Percentiles rank a stretch among this genome's conserved stretches.
These are phyloP conservation scores for Dryocosmus kuriphilus DNA, from an alignment of 2,888 invertebrate species.

Conservation along the genomic window DNA sequence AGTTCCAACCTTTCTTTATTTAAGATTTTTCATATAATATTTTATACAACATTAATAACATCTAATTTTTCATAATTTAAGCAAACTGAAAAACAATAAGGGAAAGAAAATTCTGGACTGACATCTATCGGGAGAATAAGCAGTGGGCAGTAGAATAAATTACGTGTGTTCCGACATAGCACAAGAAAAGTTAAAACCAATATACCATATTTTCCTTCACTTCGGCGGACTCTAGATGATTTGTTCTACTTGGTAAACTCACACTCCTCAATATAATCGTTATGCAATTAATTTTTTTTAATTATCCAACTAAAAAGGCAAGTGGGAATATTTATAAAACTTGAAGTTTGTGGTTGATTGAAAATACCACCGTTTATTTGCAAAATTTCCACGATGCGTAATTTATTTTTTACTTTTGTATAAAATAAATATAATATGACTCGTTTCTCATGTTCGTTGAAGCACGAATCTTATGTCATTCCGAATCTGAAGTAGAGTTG, in stretches of 20 bases:
- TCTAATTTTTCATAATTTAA: too few species aligned
- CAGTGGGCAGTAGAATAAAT: constrained; percentile 30
- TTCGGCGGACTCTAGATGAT: constrained; percentile 11
- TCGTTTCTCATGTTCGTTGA: background rate
- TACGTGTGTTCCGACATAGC: constrained; percentile 20
- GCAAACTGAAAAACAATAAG: background rate
- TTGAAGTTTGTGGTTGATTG: too few species aligned
- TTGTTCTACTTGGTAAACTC: constrained; percentile 16
- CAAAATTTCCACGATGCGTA: too few species aligned
- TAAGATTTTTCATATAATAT: too few species aligned
- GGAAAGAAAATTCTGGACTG: background rate
- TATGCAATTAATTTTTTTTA: too few species aligned
- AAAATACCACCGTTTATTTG: too few species aligned
- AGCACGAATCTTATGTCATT: constrained; percentile 16
- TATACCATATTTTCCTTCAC: background rate
- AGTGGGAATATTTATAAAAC: too few species aligned
- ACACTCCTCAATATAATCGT: background rate
- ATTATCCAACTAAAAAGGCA: too few species aligned
- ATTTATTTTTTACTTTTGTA: too few species aligned
- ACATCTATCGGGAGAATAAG: constrained; percentile 17
- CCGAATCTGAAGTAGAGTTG: background rate
- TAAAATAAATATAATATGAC: too few species aligned
- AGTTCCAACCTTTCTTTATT: too few species aligned
- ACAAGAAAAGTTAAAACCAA: constrained; percentile 26
- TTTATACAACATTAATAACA: too few species aligned